A percentile compares a stretch with the other conserved stretches of the same genome.
Conservation (phyloP, 2,113 vertebrate species). For the Azemiops feae region DNA sequence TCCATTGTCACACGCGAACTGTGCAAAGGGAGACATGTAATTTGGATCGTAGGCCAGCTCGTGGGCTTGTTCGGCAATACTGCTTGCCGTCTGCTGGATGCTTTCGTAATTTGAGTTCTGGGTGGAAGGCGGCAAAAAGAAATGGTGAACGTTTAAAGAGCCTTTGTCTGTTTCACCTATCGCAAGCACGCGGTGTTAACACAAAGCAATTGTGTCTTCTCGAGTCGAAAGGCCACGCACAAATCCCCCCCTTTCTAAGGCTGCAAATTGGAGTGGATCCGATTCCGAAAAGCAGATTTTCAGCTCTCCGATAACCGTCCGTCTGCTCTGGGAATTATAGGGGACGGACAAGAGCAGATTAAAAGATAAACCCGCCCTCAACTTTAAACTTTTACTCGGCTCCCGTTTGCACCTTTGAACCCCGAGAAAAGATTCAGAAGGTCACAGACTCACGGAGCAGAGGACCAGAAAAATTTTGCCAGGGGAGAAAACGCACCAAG, state of each 20-base stretch:
- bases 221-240: no score
- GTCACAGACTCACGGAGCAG: background rate
- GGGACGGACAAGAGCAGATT: background rate
- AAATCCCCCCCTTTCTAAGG: background rate
- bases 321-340: background rate
- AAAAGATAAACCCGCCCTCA: background rate
- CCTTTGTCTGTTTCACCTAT: background rate
- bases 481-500: background rate
- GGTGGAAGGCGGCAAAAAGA: background rate
- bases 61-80: constrained; percentile 96
- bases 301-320: background rate
- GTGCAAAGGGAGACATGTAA: constrained; percentile 99
- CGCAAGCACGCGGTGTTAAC: background rate
- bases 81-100: constrained; percentile 93
- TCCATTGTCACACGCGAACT: constrained; percentile 98
- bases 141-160: background rate
- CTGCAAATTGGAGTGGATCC: background rate
- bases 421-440: background rate
- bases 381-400: background rate
- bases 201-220: rapidly evolving
- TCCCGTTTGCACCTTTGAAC: background rate
- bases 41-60: constrained; percentile 97
- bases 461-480: background rate
- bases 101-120: constrained; percentile 96
- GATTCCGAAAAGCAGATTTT: background rate